Percentiles rank a stretch among this genome's conserved stretches.
phyloP scores from a whole-genome alignment of 1,140 invertebrate species.

The Zeugodacus cucurbitae region DNA sequence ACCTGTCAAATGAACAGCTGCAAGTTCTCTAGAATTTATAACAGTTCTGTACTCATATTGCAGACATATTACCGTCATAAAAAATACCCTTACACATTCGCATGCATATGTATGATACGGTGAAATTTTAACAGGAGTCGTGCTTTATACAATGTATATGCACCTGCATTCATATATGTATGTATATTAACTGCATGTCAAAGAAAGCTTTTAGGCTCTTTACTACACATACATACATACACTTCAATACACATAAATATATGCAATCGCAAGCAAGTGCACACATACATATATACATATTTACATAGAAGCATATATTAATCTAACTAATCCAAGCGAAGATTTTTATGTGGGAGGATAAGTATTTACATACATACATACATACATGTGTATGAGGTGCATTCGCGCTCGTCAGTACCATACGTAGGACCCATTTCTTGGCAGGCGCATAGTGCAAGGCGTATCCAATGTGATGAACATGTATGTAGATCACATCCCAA shows the following conservation, averaged over 20 bases:
- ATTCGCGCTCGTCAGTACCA: background rate
- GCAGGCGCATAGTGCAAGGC: background rate
- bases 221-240: background rate
- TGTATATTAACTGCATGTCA: background rate
- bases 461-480: background rate
- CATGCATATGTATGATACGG: background rate
- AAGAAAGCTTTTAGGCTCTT: background rate
- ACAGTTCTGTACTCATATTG: background rate
- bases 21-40: background rate
- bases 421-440: background rate
- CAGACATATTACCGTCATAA: background rate
- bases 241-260: background rate
- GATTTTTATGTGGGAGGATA: background rate
- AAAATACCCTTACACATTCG: background rate
- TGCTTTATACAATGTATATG: background rate
- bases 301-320: background rate
- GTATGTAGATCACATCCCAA: background rate
- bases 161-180: background rate
- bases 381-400: background rate
- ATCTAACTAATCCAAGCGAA: background rate
- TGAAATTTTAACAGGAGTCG: background rate
- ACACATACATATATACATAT: background rate
- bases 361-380: background rate
- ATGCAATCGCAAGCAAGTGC: background rate
- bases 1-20: background rate